A percentile compares a stretch with the other conserved stretches of the same genome.
Conservation (phyloP, 2,888 invertebrate genomes). For the Papilio protenor region DNA sequence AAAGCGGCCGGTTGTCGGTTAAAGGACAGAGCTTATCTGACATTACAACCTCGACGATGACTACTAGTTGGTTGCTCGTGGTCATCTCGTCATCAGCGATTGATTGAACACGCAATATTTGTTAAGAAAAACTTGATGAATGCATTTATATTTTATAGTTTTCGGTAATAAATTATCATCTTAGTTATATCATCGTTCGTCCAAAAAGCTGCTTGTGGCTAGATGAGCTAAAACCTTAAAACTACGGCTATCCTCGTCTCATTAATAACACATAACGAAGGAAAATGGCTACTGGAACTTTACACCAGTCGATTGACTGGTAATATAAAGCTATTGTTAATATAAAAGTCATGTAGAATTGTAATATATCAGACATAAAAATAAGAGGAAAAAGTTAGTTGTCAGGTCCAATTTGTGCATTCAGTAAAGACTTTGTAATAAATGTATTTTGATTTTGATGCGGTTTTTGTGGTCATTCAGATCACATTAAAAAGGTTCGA, state of each 20-base stretch:
- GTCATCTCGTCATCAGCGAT: too few relatives aligned
- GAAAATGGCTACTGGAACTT: too few relatives aligned
- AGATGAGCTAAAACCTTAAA: too few relatives aligned
- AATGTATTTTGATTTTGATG: conserved; percentile 5
- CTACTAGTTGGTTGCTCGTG: neutral
- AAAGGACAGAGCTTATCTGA: conserved; percentile 50
- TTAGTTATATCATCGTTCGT: too few relatives aligned
- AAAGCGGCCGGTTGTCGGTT: conserved; percentile 62
- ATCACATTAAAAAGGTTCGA: conserved; percentile 12
- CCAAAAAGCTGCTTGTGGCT: too few relatives aligned
- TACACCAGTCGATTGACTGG: too few relatives aligned
- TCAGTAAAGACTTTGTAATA: conserved; percentile 1
- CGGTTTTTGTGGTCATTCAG: conserved; percentile 13
- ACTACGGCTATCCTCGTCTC: too few relatives aligned
- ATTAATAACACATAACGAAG: too few relatives aligned
- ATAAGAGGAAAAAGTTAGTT: neutral
- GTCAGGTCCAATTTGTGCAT: conserved; percentile 10
- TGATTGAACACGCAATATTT: too few relatives aligned
- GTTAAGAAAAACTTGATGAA: too few relatives aligned
- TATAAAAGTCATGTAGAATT: neutral
- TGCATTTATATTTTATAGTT: too few relatives aligned
- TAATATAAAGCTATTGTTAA: neutral
- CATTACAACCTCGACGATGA: neutral
- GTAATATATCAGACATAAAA: neutral
- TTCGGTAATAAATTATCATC: too few relatives aligned